These are phyloP conservation scores for Leptinotarsa lineolata DNA, from an alignment of 1,140 invertebrate species.

Conservation along the genomic window DNA sequence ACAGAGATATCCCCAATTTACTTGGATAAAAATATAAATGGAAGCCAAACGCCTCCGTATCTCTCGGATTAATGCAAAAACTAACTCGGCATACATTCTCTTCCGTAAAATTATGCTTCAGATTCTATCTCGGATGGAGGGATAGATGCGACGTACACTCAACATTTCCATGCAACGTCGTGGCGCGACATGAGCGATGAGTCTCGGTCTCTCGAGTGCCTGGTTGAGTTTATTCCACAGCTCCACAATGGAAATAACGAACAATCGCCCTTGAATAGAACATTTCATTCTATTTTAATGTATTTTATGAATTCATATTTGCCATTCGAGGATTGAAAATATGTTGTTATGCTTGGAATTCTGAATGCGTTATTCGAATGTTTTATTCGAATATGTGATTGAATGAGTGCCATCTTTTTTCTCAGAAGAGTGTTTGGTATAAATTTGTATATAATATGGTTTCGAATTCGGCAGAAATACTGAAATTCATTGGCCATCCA, in stretches of 20 bases:
- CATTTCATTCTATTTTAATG: background rate
- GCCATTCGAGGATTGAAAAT: background rate
- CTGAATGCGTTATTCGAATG: too few species aligned
- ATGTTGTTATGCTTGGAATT: too few species aligned
- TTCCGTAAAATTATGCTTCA: background rate
- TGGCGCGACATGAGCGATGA: background rate
- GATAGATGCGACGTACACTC: background rate
- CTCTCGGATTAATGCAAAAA: background rate
- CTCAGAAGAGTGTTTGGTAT: too few species aligned
- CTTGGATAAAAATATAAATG: too few species aligned
- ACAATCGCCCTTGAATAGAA: background rate
- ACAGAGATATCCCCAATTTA: too few species aligned
- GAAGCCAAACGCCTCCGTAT: too few species aligned
- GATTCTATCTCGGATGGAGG: background rate
- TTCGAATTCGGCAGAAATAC: too few species aligned
- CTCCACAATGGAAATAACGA: background rate
- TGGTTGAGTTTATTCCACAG: background rate
- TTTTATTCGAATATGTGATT: too few species aligned
- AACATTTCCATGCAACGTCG: background rate
- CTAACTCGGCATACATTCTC: background rate
- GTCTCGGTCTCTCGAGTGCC: conserved; percentile 1
- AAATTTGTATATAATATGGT: too few species aligned
- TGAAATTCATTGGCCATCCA: too few species aligned
- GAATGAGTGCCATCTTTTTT: too few species aligned
- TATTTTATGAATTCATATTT: background rate